Conservation (phyloP, 2,888 invertebrate genomes). For the Emmelina monodactyla region DNA sequence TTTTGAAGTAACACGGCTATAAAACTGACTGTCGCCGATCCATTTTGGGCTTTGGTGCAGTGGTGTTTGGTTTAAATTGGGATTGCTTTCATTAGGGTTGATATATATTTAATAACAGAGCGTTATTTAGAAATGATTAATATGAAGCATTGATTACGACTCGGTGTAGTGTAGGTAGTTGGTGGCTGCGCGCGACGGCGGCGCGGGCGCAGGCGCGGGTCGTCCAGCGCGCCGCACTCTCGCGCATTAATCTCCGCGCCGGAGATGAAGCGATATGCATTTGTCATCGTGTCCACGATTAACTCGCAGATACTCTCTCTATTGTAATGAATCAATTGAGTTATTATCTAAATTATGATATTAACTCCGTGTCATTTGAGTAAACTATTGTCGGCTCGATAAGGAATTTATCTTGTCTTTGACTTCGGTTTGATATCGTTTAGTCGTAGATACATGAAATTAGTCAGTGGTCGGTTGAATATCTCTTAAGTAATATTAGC, state of each 20-base stretch:
- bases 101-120: conserved; percentile 29
- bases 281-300: conserved; percentile 60
- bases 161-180: conserved; percentile 39
- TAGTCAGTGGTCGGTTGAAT: conserved; percentile 53
- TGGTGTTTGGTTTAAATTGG: conserved; percentile 19
- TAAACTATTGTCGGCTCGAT: too few species aligned
- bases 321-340: conserved; percentile 58
- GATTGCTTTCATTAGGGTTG: conserved; percentile 13
- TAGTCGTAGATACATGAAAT: too few species aligned
- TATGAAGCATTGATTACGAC: conserved; percentile 53
- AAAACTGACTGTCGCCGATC: conserved; percentile 14
- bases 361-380: conserved; percentile 1
- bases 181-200: conserved; percentile 29
- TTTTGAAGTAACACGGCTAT: conserved; percentile 27
- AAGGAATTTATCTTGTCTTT: too few species aligned
- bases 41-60: conserved; percentile 24
- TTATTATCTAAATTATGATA: conserved; percentile 24
- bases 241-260: conserved; percentile 54
- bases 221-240: conserved; percentile 21
- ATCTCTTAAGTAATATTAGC: conserved; percentile 59
- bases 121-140: conserved; percentile 54
- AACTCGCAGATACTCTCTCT: conserved; percentile 49
- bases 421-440: too few species aligned
- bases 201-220: neutral
- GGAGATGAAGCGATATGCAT: conserved; percentile 63